Percentiles rank a stretch among this genome's conserved stretches.
phyloP scores from a whole-genome alignment of 2,113 vertebrate species.

The Anolis carolinensis region DNA sequence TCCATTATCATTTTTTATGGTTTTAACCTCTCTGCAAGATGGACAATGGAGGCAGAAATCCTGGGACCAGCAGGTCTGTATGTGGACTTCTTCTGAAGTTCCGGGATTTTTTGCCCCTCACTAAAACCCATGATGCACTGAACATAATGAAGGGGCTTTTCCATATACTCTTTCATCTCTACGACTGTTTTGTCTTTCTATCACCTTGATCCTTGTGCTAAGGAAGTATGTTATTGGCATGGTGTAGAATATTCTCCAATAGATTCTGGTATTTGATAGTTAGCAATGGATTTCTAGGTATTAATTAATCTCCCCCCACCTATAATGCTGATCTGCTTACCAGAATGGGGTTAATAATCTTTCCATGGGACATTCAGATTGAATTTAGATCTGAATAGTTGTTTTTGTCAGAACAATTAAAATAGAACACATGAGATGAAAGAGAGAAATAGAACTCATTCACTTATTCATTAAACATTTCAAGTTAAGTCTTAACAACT shows the following conservation, averaged over 20 bases:
- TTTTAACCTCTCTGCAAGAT: no score
- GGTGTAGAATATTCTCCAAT: neutral
- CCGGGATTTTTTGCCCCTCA: no score
- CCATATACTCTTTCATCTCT: neutral
- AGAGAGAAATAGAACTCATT: conserved; percentile 11
- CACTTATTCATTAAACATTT: conserved; percentile 32
- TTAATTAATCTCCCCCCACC: neutral
- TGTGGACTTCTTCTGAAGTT: no score
- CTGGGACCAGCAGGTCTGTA: no score
- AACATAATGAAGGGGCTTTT: neutral
- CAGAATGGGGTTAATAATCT: conserved; percentile 10
- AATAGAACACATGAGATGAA: conserved; percentile 17
- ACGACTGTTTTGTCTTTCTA: neutral
- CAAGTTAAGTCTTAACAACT: conserved; percentile 17
- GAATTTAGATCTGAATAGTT: conserved; percentile 7
- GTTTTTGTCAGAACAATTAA: conserved; percentile 22
- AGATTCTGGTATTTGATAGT: neutral
- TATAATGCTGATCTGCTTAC: conserved; percentile 1
- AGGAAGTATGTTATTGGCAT: neutral
- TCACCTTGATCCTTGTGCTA: neutral
- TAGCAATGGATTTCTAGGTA: neutral
- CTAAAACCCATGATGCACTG: neutral
- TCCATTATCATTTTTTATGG: no score
- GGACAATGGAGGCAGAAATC: no score
- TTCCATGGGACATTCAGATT: conserved; percentile 19